Evolutionary conservation across 2,797 vertebrate genomes (phyloP), one percentile per base, ranked within the genome.

Genomic region (Hirundo rustica): DNA sequence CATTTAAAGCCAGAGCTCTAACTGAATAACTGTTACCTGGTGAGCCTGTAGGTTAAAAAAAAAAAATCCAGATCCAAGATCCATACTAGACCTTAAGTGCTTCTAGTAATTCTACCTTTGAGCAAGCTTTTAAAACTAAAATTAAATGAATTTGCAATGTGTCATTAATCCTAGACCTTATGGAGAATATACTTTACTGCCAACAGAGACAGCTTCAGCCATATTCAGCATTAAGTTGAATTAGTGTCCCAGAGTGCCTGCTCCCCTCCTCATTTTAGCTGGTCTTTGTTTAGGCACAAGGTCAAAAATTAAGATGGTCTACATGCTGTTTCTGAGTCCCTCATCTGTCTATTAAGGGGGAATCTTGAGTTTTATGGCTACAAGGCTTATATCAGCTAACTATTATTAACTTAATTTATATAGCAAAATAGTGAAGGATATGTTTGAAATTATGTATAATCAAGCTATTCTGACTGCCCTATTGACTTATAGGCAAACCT

Each of bases 361-460:
- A 75, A 88, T 62, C 62, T 82, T 68, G 26, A 85, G 25, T 85
- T 92, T 97, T 89, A 95, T 84, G 58, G 70, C 91, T 95, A 74
- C 62, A 76, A 94, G 82, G 36, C 75, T 95, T 86, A 25, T 71
- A 60, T 70, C 96, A 96, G 66, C 34, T 80, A 93, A 64, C 45
- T 45, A 87, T 74, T 60, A 87, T 93, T 94, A 95, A 83, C 68
- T 92, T 92, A 83, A 91, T 95, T 93, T 93, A 96, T 93, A 79
- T 73, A 20, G 27, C 25, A 34, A 51, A 92, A 72, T 11, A 71
- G 25, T 53, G 54, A 96, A 77, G 42, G 9, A 84, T 75, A 85
- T 17, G 40, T 95, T 71, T 68, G 51, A 91, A 96, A 88, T 55
- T 79, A 92, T 2, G 5, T 54, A 70, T 23, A 85, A 85, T 36